A percentile compares a stretch with the other conserved stretches of the same genome.
phyloP scores from a whole-genome alignment of 2,797 vertebrate species.

The Centroberyx gerrardi region DNA sequence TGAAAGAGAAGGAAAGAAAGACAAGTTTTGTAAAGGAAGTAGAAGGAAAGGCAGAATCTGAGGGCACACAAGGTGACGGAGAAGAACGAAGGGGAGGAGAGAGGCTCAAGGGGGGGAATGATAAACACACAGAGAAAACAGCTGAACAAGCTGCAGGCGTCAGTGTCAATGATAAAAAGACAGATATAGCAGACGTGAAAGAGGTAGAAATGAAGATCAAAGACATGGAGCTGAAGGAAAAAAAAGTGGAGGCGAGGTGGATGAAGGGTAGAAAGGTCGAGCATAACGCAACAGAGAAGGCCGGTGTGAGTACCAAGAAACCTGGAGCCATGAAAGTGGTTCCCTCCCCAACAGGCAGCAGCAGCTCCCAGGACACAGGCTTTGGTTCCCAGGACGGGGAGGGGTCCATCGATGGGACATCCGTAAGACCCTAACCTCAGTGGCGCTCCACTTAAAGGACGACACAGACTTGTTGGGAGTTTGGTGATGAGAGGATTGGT shows the following conservation, averaged over 20 bases:
- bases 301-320: conserved; percentile 31
- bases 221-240: conserved; percentile 65
- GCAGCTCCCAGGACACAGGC: conserved; percentile 83
- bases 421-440: conserved; percentile 28
- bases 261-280: conserved; percentile 51
- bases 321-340: conserved; percentile 53
- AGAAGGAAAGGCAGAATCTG: conserved; percentile 23
- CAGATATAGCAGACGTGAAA: conserved; percentile 27
- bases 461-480: not conserved
- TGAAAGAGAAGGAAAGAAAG: conserved; percentile 27
- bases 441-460: not conserved
- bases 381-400: conserved; percentile 84
- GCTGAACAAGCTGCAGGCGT: not conserved
- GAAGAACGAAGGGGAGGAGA: conserved; percentile 35
- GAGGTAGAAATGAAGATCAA: conserved; percentile 37
- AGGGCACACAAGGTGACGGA: conserved; percentile 10
- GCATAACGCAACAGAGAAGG: conserved; percentile 39
- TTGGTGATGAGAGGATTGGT: not conserved
- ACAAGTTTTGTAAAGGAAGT: not conserved
- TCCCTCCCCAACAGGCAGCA: conserved; percentile 81
- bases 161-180: conserved; percentile 12
- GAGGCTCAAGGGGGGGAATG: not conserved
- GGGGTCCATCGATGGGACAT: conserved; percentile 44
- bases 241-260: conserved; percentile 42
- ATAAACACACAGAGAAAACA: conserved; percentile 24